Evolutionary conservation across 2,888 invertebrate genomes (phyloP), one percentile per base, ranked within the genome.

Genomic region (Tetragonisca angustula): DNA sequence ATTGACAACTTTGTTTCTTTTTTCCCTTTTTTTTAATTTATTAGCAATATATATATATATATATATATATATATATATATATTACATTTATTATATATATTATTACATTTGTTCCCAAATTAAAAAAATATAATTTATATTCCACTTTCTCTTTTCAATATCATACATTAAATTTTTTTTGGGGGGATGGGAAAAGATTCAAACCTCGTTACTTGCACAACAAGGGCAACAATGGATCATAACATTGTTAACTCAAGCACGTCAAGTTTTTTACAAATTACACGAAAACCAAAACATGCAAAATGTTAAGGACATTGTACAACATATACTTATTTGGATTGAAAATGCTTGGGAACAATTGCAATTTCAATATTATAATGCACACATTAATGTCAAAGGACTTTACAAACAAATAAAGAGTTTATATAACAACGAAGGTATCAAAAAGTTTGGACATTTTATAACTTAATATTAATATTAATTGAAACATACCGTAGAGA

Each of bases 141-240:
- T 64, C 21, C 11, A 9, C 13, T 24, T 49, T 54, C 54, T 2
- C 50, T 15, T 56, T n/a, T 65, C 24, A 49, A 59, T 65, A 50
- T 71, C 56, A 27, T 56, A 17, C 4, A 19, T n/a, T 52, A 21
- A 52, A 62, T 17, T 52, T 72, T 79, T 70, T 24, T 3, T 24
- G 13, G 54, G 21, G 62, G 4, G 61, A 11, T n/a, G n/a, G n/a
- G 50, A n/a, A 59, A 75, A 94, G 94, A 90, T 94, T 74, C 91
- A 92, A 88, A 77, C 89, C 49, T 91, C 91, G 1, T 82, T 91
- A 56, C 75, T 87, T 72, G 87, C 84, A 50, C 93, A 94, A 68
- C 92, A 94, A 24, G 89, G 90, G 69, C 93, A 94, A 77, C 92
- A 92, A 87, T 87, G 92, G 85, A 61, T 93, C 21, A 52, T 84